These are phyloP conservation scores for Lasioglossum morio DNA, from an alignment of 2,888 invertebrate species.

Conservation along the genomic window DNA sequence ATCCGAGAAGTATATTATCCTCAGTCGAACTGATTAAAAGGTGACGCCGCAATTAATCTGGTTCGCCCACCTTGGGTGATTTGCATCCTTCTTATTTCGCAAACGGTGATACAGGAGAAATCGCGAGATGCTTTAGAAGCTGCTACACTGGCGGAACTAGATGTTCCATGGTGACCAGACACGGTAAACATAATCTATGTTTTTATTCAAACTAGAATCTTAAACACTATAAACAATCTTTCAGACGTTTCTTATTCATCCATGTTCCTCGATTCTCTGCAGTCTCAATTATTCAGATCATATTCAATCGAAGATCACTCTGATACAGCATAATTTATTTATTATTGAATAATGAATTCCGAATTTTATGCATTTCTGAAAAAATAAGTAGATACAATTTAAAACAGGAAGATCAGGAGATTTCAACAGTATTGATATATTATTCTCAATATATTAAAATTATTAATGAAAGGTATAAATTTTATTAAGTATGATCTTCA, in stretches of 20 bases:
- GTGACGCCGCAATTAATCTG: neutral
- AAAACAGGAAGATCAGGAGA: too few species aligned
- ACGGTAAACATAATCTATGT: neutral
- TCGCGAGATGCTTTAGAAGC: neutral
- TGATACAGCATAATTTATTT: neutral
- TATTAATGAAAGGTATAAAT: too few species aligned
- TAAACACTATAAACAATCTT: too few species aligned
- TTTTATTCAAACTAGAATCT: neutral
- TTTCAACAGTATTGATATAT: too few species aligned
- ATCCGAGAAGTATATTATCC: neutral
- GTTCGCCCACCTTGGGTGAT: neutral
- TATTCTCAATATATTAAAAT: too few species aligned
- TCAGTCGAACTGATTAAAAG: neutral
- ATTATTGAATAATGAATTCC: neutral
- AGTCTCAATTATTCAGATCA: too few species aligned
- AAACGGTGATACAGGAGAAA: neutral
- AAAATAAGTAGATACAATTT: neutral
- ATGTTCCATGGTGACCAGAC: neutral
- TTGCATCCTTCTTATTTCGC: neutral
- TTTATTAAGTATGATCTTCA: too few species aligned
- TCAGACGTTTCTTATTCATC: too few species aligned
- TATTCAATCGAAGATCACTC: too few species aligned
- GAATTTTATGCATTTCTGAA: neutral
- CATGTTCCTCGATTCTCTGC: neutral
- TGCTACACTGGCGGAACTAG: neutral